These are phyloP conservation scores for Drosophila eugracilis DNA, from an alignment of 1,140 invertebrate species.

Conservation along the genomic window DNA sequence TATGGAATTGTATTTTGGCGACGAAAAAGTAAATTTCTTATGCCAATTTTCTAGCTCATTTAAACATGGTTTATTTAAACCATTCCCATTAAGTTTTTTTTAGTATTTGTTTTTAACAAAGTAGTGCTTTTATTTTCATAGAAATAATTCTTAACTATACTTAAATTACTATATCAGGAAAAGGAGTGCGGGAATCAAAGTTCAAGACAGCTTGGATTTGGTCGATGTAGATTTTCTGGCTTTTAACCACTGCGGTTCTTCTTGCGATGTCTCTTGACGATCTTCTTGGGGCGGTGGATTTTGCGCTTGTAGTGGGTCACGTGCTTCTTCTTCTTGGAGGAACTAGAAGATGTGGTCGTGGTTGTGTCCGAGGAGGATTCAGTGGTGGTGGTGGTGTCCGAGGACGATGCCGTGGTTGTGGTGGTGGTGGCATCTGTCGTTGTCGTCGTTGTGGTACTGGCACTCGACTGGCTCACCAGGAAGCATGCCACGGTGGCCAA, in stretches of 20 bases:
- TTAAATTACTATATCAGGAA: too few relatives aligned
- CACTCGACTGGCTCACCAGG: constrained; percentile 10
- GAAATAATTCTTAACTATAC: too few relatives aligned
- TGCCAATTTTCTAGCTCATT: too few relatives aligned
- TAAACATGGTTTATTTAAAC: too few relatives aligned
- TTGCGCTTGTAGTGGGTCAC: neutral
- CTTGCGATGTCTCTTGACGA: neutral
- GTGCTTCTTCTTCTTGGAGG: constrained; percentile 11
- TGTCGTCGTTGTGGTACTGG: constrained; percentile 1
- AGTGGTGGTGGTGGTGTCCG: constrained; percentile 20
- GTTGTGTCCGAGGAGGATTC: neutral
- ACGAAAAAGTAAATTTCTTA: too few relatives aligned
- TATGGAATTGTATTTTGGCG: too few relatives aligned
- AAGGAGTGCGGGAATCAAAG: neutral
- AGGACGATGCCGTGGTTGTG: constrained; percentile 2
- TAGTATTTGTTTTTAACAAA: too few relatives aligned
- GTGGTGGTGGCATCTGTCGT: constrained; percentile 12
- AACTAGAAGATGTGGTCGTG: neutral
- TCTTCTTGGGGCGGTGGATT: constrained; percentile 2
- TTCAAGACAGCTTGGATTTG: neutral
- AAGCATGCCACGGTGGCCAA: constrained; percentile 11
- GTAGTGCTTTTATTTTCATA: too few relatives aligned
- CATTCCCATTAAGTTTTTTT: too few relatives aligned
- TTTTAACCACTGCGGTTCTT: neutral
- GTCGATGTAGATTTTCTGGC: neutral